Evolutionary conservation across 2,113 vertebrate species (phyloP).

Genomic region (Rhynchopsitta pachyrhyncha): DNA sequence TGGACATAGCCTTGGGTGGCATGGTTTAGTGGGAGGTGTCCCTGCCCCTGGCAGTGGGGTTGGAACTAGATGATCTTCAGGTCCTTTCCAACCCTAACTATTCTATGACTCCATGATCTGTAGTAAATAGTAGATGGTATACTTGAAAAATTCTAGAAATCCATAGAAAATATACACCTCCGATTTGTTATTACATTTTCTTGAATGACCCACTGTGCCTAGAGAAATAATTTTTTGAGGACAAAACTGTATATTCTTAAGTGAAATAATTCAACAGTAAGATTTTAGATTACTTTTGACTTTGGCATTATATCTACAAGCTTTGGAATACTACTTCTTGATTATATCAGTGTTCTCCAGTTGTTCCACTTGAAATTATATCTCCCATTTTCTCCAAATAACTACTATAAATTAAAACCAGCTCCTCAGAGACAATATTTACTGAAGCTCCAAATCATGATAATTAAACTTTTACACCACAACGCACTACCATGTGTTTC

Average conservation of each 20-base stretch:
- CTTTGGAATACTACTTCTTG: constrained; percentile 7
- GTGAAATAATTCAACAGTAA: constrained; percentile 12
- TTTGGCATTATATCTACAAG: constrained; percentile 21
- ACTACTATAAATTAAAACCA: constrained; percentile 61
- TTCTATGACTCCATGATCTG: not conserved
- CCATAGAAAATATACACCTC: not conserved
- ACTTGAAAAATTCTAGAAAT: not conserved
- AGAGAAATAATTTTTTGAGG: not conserved
- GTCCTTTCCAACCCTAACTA: no score
- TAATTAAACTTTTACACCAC: constrained; percentile 60
- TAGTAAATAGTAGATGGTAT: not conserved
- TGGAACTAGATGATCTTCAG: no score
- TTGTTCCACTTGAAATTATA: constrained; percentile 61
- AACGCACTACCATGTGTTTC: constrained; percentile 47
- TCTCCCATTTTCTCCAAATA: constrained; percentile 57
- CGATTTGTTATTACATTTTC: not conserved
- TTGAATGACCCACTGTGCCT: not conserved
- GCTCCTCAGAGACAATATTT: constrained; percentile 33
- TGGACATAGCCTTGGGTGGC: no score
- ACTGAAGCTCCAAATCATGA: constrained; percentile 44
- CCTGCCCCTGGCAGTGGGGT: no score
- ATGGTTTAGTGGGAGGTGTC: no score
- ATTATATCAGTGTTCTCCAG: constrained; percentile 38
- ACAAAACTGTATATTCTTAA: not conserved
- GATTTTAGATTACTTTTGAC: constrained; percentile 33